Base-by-base conservation (phyloP, 2,888 invertebrate species). In the Cryptosula pallasiana region DNA sequence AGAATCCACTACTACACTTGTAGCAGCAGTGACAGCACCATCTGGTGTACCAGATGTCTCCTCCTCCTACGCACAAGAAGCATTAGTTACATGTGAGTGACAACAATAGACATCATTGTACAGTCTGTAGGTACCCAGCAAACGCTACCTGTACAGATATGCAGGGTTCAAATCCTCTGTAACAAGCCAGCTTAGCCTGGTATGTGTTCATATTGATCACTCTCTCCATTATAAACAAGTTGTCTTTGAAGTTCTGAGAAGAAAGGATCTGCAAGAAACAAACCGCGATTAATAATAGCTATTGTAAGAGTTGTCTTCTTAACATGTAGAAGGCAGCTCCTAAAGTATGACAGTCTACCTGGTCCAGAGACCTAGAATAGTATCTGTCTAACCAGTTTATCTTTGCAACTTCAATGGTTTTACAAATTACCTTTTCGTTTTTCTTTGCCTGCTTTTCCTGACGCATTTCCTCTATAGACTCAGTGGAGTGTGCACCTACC, bases 141-240 rank as follows among this genome's bases (percentile, higher is more conserved):
- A 45, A 45, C 5, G 16, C 69, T 73, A 73, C 72, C 69, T 70
- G 69, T 25, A 16, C 57, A 27, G 36, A 55, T 54, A 36, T 45
- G 73, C 36, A 72, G 20, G 45, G 57, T 25, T 54, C 58, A 55
- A 81, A 79, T 1, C 79, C 79, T 72, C 84, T 76, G 75, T 83
- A 85, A 13, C 77, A 72, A 5, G 84, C 83, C 70, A 81, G 81
- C 75, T 82, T 82, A 9, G 78, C 76, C 75, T 85, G 84, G 74
- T 82, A 84, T 2, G 81, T 81, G 76, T 84, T 84, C 63, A 84
- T 75, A 73, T 84, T 83, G 27, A 85, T 76, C 1, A 80, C 81
- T 72, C 84, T 74, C 74, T 85, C 84, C 82, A 84, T 82, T 2
- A 82, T 76, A 73, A 84, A 82, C 35, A 84, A 75, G 75, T 81